Conservation (phyloP, 2,113 vertebrate genomes). For the Pseudopipra pipra region DNA sequence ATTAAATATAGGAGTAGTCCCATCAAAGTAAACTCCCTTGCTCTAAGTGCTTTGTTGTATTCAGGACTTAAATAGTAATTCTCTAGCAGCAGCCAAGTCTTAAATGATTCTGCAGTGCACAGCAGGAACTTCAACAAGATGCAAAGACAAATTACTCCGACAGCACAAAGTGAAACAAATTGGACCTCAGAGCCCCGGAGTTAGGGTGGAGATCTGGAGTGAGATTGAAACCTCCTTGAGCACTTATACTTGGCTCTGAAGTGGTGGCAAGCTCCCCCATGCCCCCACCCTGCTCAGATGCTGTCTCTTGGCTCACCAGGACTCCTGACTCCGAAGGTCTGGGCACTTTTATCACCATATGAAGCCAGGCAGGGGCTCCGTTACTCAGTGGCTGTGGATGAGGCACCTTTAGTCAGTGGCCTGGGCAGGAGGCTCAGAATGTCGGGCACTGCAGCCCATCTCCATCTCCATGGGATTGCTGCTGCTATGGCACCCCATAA, state of each 20-base stretch:
- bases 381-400: not conserved
- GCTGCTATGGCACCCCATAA: not conserved
- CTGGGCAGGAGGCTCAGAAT: not conserved
- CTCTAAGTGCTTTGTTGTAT: not conserved
- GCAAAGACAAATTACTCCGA: not conserved
- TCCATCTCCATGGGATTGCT: not conserved
- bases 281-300: not conserved
- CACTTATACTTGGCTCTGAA: constrained; percentile 11
- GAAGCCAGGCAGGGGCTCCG: not conserved
- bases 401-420: not conserved
- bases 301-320: not conserved
- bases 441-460: not conserved
- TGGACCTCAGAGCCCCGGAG: not conserved
- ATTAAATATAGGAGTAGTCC: constrained; percentile 10
- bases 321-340: not conserved
- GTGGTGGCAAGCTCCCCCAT: not conserved
- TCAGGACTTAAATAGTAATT: constrained; percentile 26
- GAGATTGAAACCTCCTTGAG: not conserved
- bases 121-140: constrained; percentile 25
- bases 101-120: constrained; percentile 31
- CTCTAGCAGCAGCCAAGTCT: constrained; percentile 28
- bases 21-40: not conserved
- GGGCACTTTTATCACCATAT: not conserved
- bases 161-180: constrained; percentile 39
- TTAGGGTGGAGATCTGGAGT: constrained; percentile 20